Evolutionary conservation across 2,888 invertebrate genomes (phyloP).

Genomic region (Drosophila vallismaia): DNA sequence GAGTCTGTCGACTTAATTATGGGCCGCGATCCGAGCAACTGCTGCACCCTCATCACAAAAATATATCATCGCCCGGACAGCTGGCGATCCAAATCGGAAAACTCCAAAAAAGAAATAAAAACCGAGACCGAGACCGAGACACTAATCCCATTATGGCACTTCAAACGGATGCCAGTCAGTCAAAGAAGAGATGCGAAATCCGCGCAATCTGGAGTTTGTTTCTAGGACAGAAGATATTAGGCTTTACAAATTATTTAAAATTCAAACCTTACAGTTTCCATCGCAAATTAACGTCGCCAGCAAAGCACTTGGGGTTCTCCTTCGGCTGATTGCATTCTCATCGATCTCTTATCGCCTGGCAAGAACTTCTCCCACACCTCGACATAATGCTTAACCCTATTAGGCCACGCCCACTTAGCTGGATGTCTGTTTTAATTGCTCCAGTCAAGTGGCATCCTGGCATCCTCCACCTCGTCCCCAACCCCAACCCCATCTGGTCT

Average conservation of each 20-base stretch:
- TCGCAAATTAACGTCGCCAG: conserved; percentile 5
- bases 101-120: conserved; percentile 7
- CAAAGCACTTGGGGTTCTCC: conserved; percentile 2
- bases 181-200: background rate
- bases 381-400: conserved; percentile 52
- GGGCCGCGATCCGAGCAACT: conserved; percentile 51
- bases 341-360: conserved; percentile 42
- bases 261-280: background rate
- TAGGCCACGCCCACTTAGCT: conserved; percentile 40
- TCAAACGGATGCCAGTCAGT: conserved; percentile 57
- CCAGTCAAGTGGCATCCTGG: conserved; percentile 36
- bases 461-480: background rate
- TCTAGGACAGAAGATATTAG: background rate
- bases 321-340: conserved; percentile 33
- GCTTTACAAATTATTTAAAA: background rate
- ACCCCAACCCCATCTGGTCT: background rate
- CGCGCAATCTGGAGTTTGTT: background rate
- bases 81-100: conserved; percentile 27
- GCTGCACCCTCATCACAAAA: conserved; percentile 49
- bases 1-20: conserved; percentile 58
- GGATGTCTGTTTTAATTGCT: conserved; percentile 64
- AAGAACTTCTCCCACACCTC: conserved; percentile 41
- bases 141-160: conserved; percentile 72
- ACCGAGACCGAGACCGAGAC: too few relatives aligned
- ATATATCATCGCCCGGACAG: conserved; percentile 19